These are phyloP conservation scores for Caenorhabditis briggsae DNA, from an alignment of 1,140 invertebrate genomes.

Conservation along the genomic window DNA sequence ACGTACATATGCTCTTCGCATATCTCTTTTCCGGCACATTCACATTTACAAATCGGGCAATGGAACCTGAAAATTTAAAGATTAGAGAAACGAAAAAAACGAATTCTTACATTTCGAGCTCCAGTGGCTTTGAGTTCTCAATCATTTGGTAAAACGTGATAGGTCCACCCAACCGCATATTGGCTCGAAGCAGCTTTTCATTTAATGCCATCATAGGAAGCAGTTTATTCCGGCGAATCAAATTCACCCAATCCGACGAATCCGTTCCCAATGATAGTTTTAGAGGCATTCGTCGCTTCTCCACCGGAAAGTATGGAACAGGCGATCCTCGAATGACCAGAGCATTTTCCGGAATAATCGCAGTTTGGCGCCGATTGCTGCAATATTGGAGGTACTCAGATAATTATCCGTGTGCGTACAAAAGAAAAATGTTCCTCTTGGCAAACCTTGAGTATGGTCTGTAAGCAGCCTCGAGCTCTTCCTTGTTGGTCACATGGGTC, in stretches of 20 bases:
- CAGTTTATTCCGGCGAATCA: not conserved
- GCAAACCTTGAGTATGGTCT: conserved; percentile 6
- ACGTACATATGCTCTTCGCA: not conserved
- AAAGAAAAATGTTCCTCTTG: not conserved
- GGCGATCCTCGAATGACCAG: conserved; percentile 16
- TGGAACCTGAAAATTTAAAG: conserved; percentile 16
- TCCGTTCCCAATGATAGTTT: conserved; percentile 6
- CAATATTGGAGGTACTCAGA: not conserved
- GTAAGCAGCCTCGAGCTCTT: conserved; percentile 31
- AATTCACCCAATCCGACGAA: conserved; percentile 27
- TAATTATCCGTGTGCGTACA: too few species aligned
- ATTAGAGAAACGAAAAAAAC: not conserved
- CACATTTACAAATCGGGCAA: conserved; percentile 25
- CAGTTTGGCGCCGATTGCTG: not conserved
- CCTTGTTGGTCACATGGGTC: conserved; percentile 16
- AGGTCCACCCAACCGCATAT: not conserved
- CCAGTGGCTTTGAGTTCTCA: not conserved
- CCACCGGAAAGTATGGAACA: not conserved
- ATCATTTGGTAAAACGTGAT: not conserved
- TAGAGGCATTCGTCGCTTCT: not conserved
- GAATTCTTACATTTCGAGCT: conserved; percentile 16
- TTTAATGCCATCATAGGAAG: not conserved
- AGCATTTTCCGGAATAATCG: not conserved
- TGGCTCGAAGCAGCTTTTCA: not conserved
- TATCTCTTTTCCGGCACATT: conserved; percentile 26